phyloP scores from a whole-genome alignment of 2,888 invertebrate species.

The Hypolimnas misippus region DNA sequence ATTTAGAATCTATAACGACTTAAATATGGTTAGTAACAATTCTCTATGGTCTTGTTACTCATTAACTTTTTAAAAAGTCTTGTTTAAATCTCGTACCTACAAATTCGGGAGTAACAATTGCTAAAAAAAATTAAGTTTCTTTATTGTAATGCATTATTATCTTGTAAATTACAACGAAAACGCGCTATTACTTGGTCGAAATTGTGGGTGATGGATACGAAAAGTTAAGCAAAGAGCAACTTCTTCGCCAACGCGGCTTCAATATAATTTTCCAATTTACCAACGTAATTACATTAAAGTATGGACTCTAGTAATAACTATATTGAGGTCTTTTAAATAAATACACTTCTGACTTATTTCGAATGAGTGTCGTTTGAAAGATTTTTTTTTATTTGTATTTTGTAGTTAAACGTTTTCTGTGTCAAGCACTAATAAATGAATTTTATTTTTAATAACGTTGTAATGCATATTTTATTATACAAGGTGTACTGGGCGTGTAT shows the following conservation, averaged over 20 bases:
- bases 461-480: background rate
- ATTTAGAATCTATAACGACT: too few species aligned
- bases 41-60: too few species aligned
- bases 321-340: conserved; percentile 13
- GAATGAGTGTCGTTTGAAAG: background rate
- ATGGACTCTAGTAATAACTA: conserved; percentile 16
- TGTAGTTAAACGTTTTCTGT: conserved; percentile 1
- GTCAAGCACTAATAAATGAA: conserved; percentile 5
- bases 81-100: too few species aligned
- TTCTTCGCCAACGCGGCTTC: conserved; percentile 27
- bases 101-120: too few species aligned
- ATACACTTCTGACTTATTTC: conserved; percentile 5
- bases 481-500: too few species aligned
- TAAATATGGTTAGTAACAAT: too few species aligned
- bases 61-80: too few species aligned
- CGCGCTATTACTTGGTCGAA: conserved; percentile 3
- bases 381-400: background rate
- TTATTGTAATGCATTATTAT: background rate
- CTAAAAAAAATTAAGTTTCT: too few species aligned
- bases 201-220: conserved; percentile 32
- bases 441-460: background rate
- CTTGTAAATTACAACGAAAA: conserved; percentile 14
- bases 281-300: conserved; percentile 20
- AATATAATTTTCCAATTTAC: conserved; percentile 30
- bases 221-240: conserved; percentile 28